These are phyloP conservation scores for Tipula confusa DNA, from an alignment of 2,888 invertebrate genomes.

Conservation along the genomic window DNA sequence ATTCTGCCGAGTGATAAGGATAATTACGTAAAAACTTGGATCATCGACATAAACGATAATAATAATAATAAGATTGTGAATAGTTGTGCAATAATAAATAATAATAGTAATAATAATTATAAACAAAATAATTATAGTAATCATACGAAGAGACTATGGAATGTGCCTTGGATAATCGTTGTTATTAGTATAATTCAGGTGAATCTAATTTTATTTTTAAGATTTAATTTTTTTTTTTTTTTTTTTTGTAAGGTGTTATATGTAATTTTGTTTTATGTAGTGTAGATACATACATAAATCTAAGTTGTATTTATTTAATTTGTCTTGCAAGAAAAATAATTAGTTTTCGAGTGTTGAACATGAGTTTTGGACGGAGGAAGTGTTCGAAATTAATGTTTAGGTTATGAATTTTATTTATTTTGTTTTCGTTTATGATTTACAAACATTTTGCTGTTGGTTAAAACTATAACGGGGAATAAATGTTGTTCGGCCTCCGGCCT, in stretches of 20 bases:
- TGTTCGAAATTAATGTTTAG: background rate
- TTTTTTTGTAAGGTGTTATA: background rate
- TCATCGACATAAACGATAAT: background rate
- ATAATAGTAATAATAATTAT: background rate
- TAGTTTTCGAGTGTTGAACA: background rate
- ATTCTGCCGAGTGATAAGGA: background rate
- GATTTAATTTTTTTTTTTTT: background rate
- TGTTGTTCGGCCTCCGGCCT: background rate
- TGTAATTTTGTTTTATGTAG: background rate
- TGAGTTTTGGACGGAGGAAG: background rate
- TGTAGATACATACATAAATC: background rate
- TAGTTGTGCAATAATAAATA: background rate
- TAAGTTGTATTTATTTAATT: background rate
- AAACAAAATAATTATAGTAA: background rate
- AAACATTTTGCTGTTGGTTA: background rate
- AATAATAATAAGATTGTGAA: background rate
- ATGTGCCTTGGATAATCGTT: conserved; percentile 26
- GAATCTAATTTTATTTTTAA: background rate
- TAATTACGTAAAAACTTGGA: background rate
- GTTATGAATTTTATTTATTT: too few relatives aligned
- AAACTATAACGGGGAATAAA: background rate
- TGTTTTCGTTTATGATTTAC: background rate
- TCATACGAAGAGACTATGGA: background rate
- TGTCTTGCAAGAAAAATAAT: background rate
- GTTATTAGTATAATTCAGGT: background rate